Evolutionary conservation across 2,888 invertebrate species (phyloP).

Genomic region (Erebia epiphron): DNA sequence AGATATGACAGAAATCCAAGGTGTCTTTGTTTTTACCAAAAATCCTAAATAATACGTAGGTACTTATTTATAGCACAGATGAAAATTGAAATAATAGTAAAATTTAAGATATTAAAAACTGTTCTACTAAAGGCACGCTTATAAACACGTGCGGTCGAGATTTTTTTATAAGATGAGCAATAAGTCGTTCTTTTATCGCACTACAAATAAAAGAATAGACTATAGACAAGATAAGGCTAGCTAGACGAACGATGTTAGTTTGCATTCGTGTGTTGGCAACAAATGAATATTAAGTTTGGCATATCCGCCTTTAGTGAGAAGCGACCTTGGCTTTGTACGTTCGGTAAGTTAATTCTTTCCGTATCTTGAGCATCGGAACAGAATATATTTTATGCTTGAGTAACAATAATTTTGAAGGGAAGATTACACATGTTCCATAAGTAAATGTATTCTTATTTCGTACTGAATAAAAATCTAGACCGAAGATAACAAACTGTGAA

Average conservation of each 20-base stretch:
- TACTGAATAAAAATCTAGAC: no score
- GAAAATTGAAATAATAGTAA: no score
- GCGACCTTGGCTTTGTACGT: constrained; percentile 64
- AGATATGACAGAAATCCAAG: no score
- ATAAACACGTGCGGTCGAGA: constrained; percentile 23
- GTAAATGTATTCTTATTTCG: no score
- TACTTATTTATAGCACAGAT: no score
- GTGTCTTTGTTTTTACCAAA: no score
- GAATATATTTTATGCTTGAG: constrained; percentile 41
- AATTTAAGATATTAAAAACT: not conserved
- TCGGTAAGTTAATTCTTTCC: constrained; percentile 75
- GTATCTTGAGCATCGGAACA: constrained; percentile 65
- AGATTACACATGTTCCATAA: not conserved
- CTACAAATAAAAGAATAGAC: constrained; percentile 23
- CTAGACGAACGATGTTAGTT: constrained; percentile 33
- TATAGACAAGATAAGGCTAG: constrained; percentile 20
- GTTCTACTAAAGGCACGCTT: not conserved
- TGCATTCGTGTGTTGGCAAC: constrained; percentile 61
- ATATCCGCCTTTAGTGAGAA: constrained; percentile 62
- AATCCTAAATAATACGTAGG: no score
- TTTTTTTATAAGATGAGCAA: constrained; percentile 37
- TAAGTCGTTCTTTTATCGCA: constrained; percentile 38
- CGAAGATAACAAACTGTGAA: not conserved
- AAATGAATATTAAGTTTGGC: constrained; percentile 64
- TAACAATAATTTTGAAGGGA: constrained; percentile 17